Evolutionary conservation across 2,888 invertebrate species (phyloP), one percentile per base, ranked within the genome.

Genomic region (Desoria tigrina): DNA sequence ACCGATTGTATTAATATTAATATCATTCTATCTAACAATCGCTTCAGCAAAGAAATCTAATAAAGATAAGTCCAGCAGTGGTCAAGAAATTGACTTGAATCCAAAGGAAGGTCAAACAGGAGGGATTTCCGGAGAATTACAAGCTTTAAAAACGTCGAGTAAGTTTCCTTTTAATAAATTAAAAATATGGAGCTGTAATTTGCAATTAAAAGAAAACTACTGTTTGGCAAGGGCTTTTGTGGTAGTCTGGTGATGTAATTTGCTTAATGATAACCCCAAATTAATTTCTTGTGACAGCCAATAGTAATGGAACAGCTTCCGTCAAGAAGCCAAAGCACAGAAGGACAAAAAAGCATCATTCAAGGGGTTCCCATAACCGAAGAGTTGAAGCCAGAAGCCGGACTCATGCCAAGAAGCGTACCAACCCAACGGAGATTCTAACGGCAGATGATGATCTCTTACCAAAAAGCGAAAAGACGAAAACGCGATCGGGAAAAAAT

Each of bases 11-110:
- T 3, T 51, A 21, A 16, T 51, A 21, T 16, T 51, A 2, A 2
- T 51, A 2, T 4, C 26, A 16, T 26, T 51, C 23, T 26, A 51
- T 16, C 7, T 24, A 23, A 24, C 9, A 4, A 3, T 24, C 9
- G 16, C 7, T 51, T 51, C 51, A 16, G 9, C 51, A 51, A 51
- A 51, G 51, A 51, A 51, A 23, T 4, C 51, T 16, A 26, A 21
- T 45, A 51, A 51, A 23, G 14, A 9, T 16, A 26, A 21, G 4
- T 7, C n/a, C 45, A 45, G 23, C 45, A 39, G 14, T 14, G 14
- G 14, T 39, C 45, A n/a, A 9, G 45, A 45, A 7, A 45, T 45
- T 45, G 4, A 45, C 4, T 6, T 4, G 23, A 45, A 4, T 32
- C 11, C 32, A 7, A 11, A 32, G 11, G 32, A 32, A 11, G 11